Base-by-base conservation (phyloP, 2,797 vertebrate species). In the Xenops minutus region DNA sequence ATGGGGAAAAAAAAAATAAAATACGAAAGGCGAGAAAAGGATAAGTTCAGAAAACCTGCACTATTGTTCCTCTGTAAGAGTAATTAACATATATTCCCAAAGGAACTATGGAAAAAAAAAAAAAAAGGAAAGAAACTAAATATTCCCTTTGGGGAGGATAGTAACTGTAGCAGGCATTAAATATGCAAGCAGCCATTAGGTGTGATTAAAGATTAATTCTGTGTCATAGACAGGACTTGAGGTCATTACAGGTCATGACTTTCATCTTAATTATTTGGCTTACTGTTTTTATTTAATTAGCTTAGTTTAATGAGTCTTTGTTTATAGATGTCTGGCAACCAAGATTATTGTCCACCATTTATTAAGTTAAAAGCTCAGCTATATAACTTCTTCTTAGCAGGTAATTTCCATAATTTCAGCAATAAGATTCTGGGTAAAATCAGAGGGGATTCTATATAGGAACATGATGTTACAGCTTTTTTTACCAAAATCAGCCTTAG, bases 211-310 rank as follows among this genome's bases (percentile, higher is more conserved):
- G 95, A 97, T 98, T 98, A 95, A 98, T 97, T 97, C 93, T 94
- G 79, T 96, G 95, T 97, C 89, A 97, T 64, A 88, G 94, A 97
- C 93, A 96, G 91, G 80, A 87, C 92, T 75, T 93, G 59, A 81
- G 91, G 97, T 97, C 87, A 83, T 94, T 96, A 95, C 94, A 97
- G 96, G 98, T 98, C 97, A 95, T 86, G 90, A 97, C 93, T 97
- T 96, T 95, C 92, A 85, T 92, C 92, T 97, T 97, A 97, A 97
- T 97, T 94, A 96, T 97, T 97, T 97, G 94, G 78, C 89, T 97
- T 98, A 97, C 93, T 97, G 91, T 97, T 98, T 98, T 97, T 97
- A 97, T 97, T 98, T 97, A 97, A 98, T 98, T 98, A 98, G 76
- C 61, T 87, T 63, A 80, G 56, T 80, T 97, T 97, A 97, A 97